Conservation (phyloP, 1,140 invertebrate species). For the Mactra quadrangularis region DNA sequence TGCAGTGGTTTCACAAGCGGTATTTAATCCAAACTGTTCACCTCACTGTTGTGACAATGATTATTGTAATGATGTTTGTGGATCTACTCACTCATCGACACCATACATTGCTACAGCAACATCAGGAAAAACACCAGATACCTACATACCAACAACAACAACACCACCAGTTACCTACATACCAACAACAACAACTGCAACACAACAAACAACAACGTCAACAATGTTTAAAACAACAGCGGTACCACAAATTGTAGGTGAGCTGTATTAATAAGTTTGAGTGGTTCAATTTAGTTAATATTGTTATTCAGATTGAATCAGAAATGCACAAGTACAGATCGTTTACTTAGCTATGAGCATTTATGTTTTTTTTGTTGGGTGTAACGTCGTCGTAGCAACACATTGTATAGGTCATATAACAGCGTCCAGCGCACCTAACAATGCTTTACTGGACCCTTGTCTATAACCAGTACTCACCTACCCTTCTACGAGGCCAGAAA, state of each 20-base stretch:
- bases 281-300: too few relatives aligned
- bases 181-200: background rate
- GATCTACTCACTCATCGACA: background rate
- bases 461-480: too few relatives aligned
- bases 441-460: too few relatives aligned
- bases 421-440: too few relatives aligned
- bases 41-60: constrained; percentile 22
- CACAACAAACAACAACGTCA: background rate
- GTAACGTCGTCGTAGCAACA: too few relatives aligned
- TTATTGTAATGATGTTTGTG: constrained; percentile 27
- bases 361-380: too few relatives aligned
- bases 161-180: background rate
- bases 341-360: too few relatives aligned
- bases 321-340: too few relatives aligned
- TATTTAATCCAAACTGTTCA: background rate
- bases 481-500: too few relatives aligned
- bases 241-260: background rate
- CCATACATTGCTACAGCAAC: constrained; percentile 1
- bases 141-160: background rate
- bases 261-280: too few relatives aligned
- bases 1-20: background rate
- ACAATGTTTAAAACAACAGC: background rate
- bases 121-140: background rate
- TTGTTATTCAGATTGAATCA: too few relatives aligned
- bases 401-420: too few relatives aligned